Base-by-base conservation (phyloP, 2,797 vertebrate genomes). In the Aselliscus stoliczkanus region DNA sequence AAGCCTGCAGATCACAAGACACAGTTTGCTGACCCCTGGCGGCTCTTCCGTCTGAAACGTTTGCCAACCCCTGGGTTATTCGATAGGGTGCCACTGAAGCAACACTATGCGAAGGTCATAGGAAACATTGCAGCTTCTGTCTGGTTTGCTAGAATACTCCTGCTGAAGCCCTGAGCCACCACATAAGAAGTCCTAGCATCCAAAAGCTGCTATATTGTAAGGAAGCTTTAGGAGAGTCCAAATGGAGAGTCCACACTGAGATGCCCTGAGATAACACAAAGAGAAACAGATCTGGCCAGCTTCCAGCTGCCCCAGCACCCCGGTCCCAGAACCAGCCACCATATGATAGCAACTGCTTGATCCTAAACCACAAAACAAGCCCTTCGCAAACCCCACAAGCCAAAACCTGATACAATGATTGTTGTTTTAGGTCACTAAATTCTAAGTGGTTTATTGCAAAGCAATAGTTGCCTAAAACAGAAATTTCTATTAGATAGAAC, bases 401-500 rank as follows among this genome's bases (percentile, higher is more conserved):
- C 75, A 44, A 86, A 34, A n/a, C 25, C 29, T 75, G 37, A 77
- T 3, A 34, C 42, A 73, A 6, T 25, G 50, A 58, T 60, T 52
- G 2, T 31, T 75, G 29, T 25, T 82, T 52, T 31, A 82, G 84
- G 25, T 89, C 69, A 62, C 31, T 56, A 77, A 39, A 14, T 76
- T 88, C 70, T 56, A 20, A 58, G 8, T 75, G 6, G n/a, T 65
- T 89, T 34, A 5, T 54, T 62, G 25, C 11, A 73, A 6, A 13
- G 21, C n/a, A 47, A 34, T 25, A 80, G 44, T 80, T 75, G 10
- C 21, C 10, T 64, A 31, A 9, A 70, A 88, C 12, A 91, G 8
- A 76, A 83, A 81, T 84, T 31, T 69, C n/a, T 95, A 18, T n/a
- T 52, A 21, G 1, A 47, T 21, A 92, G 70, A 96, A 75, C 4